Percentiles rank a stretch among this genome's conserved stretches.
Evolutionary conservation across 2,113 vertebrate species (phyloP).

Genomic region (Microtus pennsylvanicus): DNA sequence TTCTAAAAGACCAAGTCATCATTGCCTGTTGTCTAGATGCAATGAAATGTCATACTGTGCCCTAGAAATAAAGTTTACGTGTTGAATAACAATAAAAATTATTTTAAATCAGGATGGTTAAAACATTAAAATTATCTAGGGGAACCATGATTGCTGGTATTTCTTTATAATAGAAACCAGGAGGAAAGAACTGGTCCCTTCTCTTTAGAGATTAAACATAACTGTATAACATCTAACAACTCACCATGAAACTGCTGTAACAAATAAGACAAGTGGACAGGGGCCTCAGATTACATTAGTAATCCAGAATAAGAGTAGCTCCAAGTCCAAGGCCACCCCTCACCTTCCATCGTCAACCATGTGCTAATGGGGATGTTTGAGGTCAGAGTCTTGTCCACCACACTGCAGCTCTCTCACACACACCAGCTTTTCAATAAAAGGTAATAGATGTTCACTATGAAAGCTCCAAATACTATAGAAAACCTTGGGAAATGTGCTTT

Average conservation of each 20-base stretch:
- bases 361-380: not conserved
- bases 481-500: too few species aligned
- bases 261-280: constrained; percentile 22
- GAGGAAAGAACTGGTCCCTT: constrained; percentile 17
- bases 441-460: too few species aligned
- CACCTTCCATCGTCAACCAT: not conserved
- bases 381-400: not conserved
- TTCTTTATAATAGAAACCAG: constrained; percentile 32
- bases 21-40: not conserved
- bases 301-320: not conserved
- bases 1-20: not conserved
- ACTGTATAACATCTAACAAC: constrained; percentile 40
- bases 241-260: constrained; percentile 30
- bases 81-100: not conserved
- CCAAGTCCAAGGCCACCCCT: constrained; percentile 23
- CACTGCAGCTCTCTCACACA: not conserved
- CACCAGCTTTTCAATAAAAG: too few species aligned
- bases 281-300: constrained; percentile 37
- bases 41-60: not conserved
- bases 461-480: too few species aligned
- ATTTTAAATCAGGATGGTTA: constrained; percentile 37
- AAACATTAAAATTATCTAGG: constrained; percentile 31
- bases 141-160: not conserved
- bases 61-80: not conserved
- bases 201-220: constrained; percentile 56